Evolutionary conservation across 2,888 invertebrate species (phyloP), one percentile per base, ranked within the genome.

Genomic region (Bombylius discolor): DNA sequence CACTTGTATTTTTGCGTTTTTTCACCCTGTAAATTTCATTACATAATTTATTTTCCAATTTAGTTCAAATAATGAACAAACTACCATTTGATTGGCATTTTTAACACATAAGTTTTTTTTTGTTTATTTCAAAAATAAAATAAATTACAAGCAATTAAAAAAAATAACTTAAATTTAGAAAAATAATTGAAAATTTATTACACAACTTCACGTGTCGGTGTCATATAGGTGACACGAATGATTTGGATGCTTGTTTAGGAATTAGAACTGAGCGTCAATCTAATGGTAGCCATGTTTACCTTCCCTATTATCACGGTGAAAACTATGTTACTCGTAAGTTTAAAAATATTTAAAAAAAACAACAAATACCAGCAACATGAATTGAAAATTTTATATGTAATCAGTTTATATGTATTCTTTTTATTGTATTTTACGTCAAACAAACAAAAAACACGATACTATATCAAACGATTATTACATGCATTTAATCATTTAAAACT

Each of bases 301-400:
- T 87, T 75, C 87, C 87, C 71, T 87, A 84, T 82, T 87, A 84
- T 82, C 85, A 85, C 78, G 87, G 87, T 76, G 83, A 84, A 77
- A 81, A 82, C 77, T 81, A 83, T 76, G 80, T 84, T 71, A 83
- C 82, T 76, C 81, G 87, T 87, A 87, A 87, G 87, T 87, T 73
- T 57, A 23, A 23, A 23, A 23, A 23, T 23, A 23, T 23, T 23
- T 23, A 2, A 23, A 23, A n/a, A 23, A 23, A 23, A 23, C 23
- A 23, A 23, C 23, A 23, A 23, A 23, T 23, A 23, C 23, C 23
- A 23, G 23, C 23, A 23, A 23, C 23, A 23, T 23, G 23, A 23
- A 23, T 23, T 23, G 3, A 23, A 23, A 23, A 1, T 23, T 23
- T 36, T 36, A 36, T 36, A 36, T 36, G 36, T 36, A 36, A 36